phyloP scores from a whole-genome alignment of 2,113 vertebrate genomes.

The Cryptotis parvus region DNA sequence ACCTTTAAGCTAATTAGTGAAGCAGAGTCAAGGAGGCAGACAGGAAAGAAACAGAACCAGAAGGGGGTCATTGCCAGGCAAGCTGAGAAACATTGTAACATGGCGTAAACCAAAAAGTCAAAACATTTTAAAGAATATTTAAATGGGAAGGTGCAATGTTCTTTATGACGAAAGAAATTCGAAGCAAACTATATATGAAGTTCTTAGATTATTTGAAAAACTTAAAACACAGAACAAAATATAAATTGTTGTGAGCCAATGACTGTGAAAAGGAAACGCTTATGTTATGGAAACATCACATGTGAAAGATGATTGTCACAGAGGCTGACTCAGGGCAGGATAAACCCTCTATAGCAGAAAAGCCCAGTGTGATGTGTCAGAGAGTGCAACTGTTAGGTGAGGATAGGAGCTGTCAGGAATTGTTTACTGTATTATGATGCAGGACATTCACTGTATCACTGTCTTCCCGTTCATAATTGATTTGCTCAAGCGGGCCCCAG shows the following conservation, averaged over 20 bases:
- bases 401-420: neutral
- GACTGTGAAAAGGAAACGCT: neutral
- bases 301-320: neutral
- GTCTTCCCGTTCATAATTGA: too few species aligned
- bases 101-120: neutral
- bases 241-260: neutral
- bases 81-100: too few species aligned
- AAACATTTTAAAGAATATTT: neutral
- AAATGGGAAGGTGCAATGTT: neutral
- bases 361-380: neutral
- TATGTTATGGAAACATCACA: neutral
- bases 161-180: neutral
- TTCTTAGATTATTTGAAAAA: neutral
- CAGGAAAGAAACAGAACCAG: too few species aligned
- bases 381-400: neutral
- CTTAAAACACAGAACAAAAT: neutral
- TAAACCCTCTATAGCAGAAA: neutral
- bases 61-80: too few species aligned
- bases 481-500: too few species aligned
- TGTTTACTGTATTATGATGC: neutral
- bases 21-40: too few species aligned
- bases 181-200: neutral
- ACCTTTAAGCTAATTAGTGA: too few species aligned
- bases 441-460: too few species aligned
- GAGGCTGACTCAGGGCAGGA: neutral